Evolutionary conservation across 2,113 vertebrate genomes (phyloP), one percentile per base, ranked within the genome.

Genomic region (Epinephelus fuscoguttatus): DNA sequence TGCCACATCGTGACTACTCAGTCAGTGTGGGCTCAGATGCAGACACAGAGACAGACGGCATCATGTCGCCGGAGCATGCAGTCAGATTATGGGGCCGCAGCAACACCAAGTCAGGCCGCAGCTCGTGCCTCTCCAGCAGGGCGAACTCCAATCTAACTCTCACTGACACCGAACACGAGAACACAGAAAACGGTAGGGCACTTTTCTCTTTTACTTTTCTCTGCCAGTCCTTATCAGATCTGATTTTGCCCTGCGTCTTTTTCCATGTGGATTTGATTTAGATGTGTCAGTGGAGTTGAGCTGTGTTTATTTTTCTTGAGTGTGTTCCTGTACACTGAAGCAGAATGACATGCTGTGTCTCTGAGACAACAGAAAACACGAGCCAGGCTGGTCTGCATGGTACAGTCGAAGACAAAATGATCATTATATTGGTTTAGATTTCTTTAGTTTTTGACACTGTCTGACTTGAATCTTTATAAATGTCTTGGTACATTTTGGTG

Each of bases 111-210:
- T 99, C 98, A 0, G 98, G 97, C 4, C 97, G 98, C 73, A 99
- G 98, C 91, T 99, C 98, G 40, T 99, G 98, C 91, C 94, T 99
- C 85, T 99, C 98, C 0, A 99, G 98, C 92, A 88, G 98, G 70
- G 98, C 98, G 88, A 99, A 99, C 94, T 99, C 98, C 85, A 99
- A 98, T 88, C 96, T 99, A 84, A 99, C 98, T 0, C 97, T 99
- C 70, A 99, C 98, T 0, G 98, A 99, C 93, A 99, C 98, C 0
- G 98, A 99, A 79, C 98, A 99, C 0, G 98, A 99, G 92, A 99
- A 99, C 87, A 99, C 97, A 0, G 98, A 99, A 90, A 97, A 97
- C 0, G 98, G 98, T 99, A 97, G 96, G 94, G 94, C 95, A 87
- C 79, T 14, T 18, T 3, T 4, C 13, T 0, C 0, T 56, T 45